A percentile compares a stretch with the other conserved stretches of the same genome.
Conservation (phyloP, 2,888 invertebrate species). For the Thera obeliscata region DNA sequence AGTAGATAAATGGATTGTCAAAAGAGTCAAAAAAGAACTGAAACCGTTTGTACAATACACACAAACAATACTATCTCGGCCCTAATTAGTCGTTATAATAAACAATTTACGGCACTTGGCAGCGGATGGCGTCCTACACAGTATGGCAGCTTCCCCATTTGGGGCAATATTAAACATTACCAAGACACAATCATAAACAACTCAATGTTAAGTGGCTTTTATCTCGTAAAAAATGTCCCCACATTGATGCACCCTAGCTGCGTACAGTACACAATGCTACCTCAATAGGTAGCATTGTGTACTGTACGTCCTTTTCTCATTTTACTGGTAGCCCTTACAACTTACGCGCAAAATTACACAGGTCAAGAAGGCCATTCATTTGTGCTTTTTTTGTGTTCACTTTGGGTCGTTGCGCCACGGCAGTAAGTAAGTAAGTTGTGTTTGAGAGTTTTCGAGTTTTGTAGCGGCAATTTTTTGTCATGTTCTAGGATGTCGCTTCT, state of each 20-base stretch:
- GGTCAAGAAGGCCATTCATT: slow-evolving; percentile 10
- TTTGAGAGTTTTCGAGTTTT: slow-evolving; percentile 8
- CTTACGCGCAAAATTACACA: slow-evolving; percentile 24
- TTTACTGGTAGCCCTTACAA: slow-evolving; percentile 21
- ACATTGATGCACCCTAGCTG: slow-evolving; percentile 41
- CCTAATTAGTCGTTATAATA: slow-evolving; percentile 47
- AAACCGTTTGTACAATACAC: slow-evolving; percentile 36
- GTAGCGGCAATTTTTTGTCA: background rate
- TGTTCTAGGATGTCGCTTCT: background rate
- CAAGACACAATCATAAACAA: slow-evolving; percentile 42
- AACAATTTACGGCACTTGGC: slow-evolving; percentile 40
- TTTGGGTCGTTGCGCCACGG: no score
- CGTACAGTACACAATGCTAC: no score
- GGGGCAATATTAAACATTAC: slow-evolving; percentile 46
- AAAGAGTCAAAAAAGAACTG: slow-evolving; percentile 17
- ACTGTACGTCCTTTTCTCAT: slow-evolving; percentile 22
- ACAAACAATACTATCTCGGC: slow-evolving; percentile 37
- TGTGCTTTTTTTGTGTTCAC: no score
- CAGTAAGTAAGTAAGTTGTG: no score
- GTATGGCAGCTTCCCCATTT: slow-evolving; percentile 39
- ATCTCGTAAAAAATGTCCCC: slow-evolving; percentile 42
- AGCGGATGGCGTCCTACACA: slow-evolving; percentile 39
- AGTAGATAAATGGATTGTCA: no score
- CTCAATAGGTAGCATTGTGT: no score
- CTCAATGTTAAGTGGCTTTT: slow-evolving; percentile 46